Evolutionary conservation across 2,888 invertebrate species (phyloP), one percentile per base, ranked within the genome.

Genomic region (Microctonus aethiopoides): DNA sequence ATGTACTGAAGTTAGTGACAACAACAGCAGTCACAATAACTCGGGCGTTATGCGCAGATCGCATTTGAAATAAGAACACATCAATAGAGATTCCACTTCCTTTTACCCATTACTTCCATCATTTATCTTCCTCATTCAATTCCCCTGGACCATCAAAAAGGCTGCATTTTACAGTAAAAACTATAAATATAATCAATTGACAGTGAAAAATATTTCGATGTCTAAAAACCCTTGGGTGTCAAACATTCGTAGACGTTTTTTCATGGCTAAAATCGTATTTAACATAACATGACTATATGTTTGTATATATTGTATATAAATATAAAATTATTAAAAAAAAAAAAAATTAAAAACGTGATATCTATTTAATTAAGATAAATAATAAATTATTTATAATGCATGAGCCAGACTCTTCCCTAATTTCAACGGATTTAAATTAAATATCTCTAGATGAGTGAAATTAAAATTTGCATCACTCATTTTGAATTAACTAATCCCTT

Each of bases 221-320:
- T 46, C 62, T 26, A 62, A 62, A 5, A 13, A 51, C n/a, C n/a
- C n/a, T n/a, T n/a, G n/a, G n/a, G n/a, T 65, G 56, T 32, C n/a
- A 56, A 34, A 54, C 22, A 36, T 20, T 46, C 2, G 57, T 36
- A 46, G 36, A 51, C 41, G 29, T 62, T 62, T 62, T 62, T 26
- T 62, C n/a, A 36, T 24, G 39, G 41, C 24, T 60, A 36, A 24
- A 10, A 62, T n/a, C n/a, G 16, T 62, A 46, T 46, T 59, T 29
- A 46, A 39, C 29, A 32, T 41, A 39, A 26, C 13, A 39, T 65
- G 78, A 76, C 76, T 79, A 82, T 79, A 74, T 78, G 77, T 80
- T 83, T 84, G 84, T 84, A 84, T 82, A 84, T 84, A 84, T 81
- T 84, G 84, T 84, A 84, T 78, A 84, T 83, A 84, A 84, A 84